Base-by-base conservation (phyloP, 2,797 vertebrate species). In the Pangasius macronema region DNA sequence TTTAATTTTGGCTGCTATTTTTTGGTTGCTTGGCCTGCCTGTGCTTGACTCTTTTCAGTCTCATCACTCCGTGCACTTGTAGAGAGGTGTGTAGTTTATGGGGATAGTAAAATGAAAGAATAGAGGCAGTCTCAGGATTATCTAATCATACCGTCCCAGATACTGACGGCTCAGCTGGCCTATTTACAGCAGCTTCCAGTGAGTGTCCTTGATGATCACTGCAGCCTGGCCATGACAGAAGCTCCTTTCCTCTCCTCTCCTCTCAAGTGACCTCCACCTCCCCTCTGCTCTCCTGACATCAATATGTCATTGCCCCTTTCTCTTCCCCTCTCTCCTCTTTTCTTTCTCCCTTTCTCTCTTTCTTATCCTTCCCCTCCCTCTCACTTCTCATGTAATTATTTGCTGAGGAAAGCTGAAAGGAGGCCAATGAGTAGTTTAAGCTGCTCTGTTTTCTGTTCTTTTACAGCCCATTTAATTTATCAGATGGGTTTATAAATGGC, bases 351-450 rank as follows among this genome's bases (percentile, higher is more conserved):
- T n/a, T 76, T 59, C 2, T 73, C 61, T 14, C 22, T 59, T 65
- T 72, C 51, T 1, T 18, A 22, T 10, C 3, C 5, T 36, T 59
- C 27, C 59, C 51, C 57, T 83, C 39, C n/a, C 79, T 30, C 33
- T 87, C 77, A 5, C 76, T 83, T 80, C 36, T 86, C 88, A 42
- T 87, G 87, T 89, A 91, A 87, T 90, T 88, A 90, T 92, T 90
- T 91, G 90, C 77, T 33, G 65, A 82, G 76, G 89, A 86, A 88
- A 87, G 85, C 33, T 67, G 84, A 92, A 93, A 93, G 92, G 92
- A 93, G 93, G 93, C 90, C 92, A 85, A n/a, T 0, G 36, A 88
- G 88, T 36, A 77, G 46, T 67, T 77, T 7, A 51, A 68, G 72
- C 61, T 14, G 11, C 65, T 91, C 91, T 91, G 91, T 73, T 65